These are phyloP conservation scores for Hanleya hanleyi DNA, from an alignment of 2,888 invertebrate genomes.

Conservation along the genomic window DNA sequence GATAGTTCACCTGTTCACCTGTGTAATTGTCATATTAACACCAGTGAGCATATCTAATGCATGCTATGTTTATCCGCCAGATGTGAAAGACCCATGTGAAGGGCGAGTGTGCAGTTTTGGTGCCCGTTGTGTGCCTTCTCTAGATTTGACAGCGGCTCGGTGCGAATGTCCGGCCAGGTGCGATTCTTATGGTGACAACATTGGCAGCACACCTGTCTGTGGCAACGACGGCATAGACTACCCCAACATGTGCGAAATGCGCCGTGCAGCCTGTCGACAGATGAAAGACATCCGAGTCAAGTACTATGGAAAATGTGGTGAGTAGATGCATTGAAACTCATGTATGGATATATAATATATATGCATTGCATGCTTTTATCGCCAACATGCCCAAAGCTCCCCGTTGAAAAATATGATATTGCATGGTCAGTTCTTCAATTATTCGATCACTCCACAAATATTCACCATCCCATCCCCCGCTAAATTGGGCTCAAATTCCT, in stretches of 20 bases:
- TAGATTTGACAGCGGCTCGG: slow-evolving; percentile 82
- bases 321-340: too few relatives aligned
- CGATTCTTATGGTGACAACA: slow-evolving; percentile 88
- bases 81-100: slow-evolving; percentile 83
- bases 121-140: slow-evolving; percentile 79
- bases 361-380: too few relatives aligned
- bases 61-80: slow-evolving; percentile 78
- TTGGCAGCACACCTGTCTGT: slow-evolving; percentile 86
- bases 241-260: slow-evolving; percentile 72
- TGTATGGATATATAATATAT: too few relatives aligned
- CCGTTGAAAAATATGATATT: too few relatives aligned
- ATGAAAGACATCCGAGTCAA: slow-evolving; percentile 73
- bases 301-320: slow-evolving; percentile 76
- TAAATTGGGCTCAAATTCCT: too few relatives aligned
- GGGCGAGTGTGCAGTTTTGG: slow-evolving; percentile 82
- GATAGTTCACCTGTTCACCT: too few relatives aligned
- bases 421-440: too few relatives aligned
- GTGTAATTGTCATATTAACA: too few relatives aligned
- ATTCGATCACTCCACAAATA: too few relatives aligned
- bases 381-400: too few relatives aligned
- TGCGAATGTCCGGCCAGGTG: slow-evolving; percentile 88
- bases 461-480: too few relatives aligned
- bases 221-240: slow-evolving; percentile 77
- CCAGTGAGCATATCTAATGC: too few relatives aligned
- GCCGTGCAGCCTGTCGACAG: slow-evolving; percentile 71